Evolutionary conservation across 2,797 vertebrate species (phyloP).

Genomic region (Cetoscarus ocellatus): DNA sequence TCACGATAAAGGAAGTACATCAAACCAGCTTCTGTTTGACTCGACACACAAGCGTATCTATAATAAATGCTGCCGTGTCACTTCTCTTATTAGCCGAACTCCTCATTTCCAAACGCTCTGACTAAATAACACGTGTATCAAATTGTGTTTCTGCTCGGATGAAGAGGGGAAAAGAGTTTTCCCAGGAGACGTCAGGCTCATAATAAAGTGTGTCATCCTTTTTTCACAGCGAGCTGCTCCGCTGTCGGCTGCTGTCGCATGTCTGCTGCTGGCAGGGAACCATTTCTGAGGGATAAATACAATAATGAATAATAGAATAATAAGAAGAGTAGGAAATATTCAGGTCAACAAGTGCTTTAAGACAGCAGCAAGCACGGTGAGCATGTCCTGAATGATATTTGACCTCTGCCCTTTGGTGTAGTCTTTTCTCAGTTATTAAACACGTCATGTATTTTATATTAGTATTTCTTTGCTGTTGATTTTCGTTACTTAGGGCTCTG

Average conservation of each 20-base stretch:
- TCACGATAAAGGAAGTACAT: slow-evolving; percentile 31
- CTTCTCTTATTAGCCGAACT: slow-evolving; percentile 63
- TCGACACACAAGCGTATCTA: slow-evolving; percentile 54
- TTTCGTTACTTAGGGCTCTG: no score
- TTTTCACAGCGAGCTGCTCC: slow-evolving; percentile 53
- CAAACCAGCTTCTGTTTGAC: slow-evolving; percentile 47
- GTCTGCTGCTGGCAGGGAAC: slow-evolving; percentile 32
- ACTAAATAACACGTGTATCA: slow-evolving; percentile 36
- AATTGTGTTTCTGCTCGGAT: slow-evolving; percentile 42
- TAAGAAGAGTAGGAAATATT: not conserved
- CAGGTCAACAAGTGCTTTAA: not conserved
- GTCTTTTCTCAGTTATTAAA: no score
- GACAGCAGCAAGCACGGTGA: not conserved
- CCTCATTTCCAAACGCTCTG: slow-evolving; percentile 35
- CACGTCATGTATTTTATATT: no score
- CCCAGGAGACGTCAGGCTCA: slow-evolving; percentile 55
- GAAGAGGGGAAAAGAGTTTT: slow-evolving; percentile 31
- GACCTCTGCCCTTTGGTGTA: no score
- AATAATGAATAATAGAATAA: not conserved
- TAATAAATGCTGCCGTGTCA: slow-evolving; percentile 56
- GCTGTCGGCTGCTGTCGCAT: slow-evolving; percentile 47
- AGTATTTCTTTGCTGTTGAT: no score
- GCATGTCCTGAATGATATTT: no score
- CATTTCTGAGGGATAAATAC: slow-evolving; percentile 40
- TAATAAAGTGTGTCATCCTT: slow-evolving; percentile 66